These are phyloP conservation scores for Eupsittula cactorum DNA, from an alignment of 2,113 vertebrate species.

Conservation along the genomic window DNA sequence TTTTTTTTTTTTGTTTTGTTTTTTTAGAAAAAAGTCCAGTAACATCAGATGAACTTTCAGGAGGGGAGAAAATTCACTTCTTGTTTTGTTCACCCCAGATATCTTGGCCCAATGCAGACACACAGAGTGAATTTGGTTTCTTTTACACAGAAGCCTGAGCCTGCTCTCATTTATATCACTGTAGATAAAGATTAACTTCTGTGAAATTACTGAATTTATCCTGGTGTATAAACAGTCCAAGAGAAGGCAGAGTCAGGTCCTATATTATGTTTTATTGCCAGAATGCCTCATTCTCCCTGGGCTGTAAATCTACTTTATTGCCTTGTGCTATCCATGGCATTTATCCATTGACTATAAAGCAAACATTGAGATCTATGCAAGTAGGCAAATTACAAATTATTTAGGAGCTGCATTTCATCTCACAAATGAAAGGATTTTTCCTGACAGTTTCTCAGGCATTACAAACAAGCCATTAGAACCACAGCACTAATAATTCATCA, in stretches of 20 bases:
- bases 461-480: background rate
- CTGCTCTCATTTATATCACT: background rate
- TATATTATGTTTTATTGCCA: slow-evolving; percentile 41
- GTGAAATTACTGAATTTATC: slow-evolving; percentile 39
- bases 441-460: background rate
- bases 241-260: background rate
- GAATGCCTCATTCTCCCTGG: background rate
- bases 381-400: background rate
- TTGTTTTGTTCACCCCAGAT: background rate
- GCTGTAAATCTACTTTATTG: slow-evolving; percentile 35
- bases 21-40: background rate
- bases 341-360: slow-evolving; percentile 17
- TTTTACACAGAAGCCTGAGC: background rate
- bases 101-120: background rate
- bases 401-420: slow-evolving; percentile 1
- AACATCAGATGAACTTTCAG: background rate
- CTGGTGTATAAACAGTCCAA: slow-evolving; percentile 8
- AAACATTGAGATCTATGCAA: background rate
- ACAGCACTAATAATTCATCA: background rate
- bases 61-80: background rate
- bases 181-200: slow-evolving; percentile 39
- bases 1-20: background rate
- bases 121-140: background rate
- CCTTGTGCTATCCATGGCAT: background rate
- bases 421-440: slow-evolving; percentile 20